Conservation (phyloP, 2,113 vertebrate genomes). For the Corvus cornix region DNA sequence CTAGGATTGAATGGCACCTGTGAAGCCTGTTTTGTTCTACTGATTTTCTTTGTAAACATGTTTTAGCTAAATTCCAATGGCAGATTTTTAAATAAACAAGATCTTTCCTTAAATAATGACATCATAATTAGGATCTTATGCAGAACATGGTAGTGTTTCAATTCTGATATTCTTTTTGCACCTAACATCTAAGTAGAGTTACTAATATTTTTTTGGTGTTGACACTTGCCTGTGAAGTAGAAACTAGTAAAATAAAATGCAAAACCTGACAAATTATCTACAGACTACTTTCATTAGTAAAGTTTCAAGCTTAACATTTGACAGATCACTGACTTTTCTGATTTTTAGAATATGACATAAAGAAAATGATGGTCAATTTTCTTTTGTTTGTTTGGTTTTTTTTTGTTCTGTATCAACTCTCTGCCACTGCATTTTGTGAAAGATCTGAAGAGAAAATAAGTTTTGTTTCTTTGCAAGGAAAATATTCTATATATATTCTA, state of each 20-base stretch:
- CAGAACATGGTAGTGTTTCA: neutral
- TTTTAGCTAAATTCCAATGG: neutral
- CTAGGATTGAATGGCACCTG: neutral
- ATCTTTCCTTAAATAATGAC: neutral
- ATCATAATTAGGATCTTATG: neutral
- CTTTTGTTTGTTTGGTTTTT: neutral
- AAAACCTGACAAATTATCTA: neutral
- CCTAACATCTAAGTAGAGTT: neutral
- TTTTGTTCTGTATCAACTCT: neutral
- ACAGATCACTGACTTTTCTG: neutral
- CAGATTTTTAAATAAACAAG: neutral
- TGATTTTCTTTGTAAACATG: neutral
- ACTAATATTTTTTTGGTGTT: neutral
- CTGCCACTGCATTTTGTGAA: neutral
- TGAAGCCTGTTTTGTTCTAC: neutral
- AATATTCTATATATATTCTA: neutral
- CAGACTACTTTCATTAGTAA: neutral
- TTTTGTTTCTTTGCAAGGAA: neutral
- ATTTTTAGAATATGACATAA: neutral
- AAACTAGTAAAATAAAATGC: neutral
- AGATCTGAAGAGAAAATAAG: neutral
- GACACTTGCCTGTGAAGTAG: neutral
- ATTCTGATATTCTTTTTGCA: neutral
- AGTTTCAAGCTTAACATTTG: neutral
- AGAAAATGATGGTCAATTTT: neutral